Percentiles rank a stretch among this genome's conserved stretches.
These are phyloP conservation scores for Leptothorax acervorum DNA, from an alignment of 2,888 invertebrate genomes.

Conservation along the genomic window DNA sequence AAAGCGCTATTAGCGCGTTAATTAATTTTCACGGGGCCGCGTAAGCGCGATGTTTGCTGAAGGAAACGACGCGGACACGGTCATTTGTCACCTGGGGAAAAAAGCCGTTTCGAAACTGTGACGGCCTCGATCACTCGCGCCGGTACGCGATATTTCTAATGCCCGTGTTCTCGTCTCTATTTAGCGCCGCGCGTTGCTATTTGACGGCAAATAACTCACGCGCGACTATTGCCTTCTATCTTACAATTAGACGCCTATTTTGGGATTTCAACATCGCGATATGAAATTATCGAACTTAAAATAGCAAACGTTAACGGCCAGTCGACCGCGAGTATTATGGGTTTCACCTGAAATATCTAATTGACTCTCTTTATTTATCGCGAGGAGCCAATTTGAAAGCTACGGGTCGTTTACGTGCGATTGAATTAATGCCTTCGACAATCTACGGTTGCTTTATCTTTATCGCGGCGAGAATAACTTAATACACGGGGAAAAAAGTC, in stretches of 20 bases:
- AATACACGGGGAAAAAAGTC: background rate
- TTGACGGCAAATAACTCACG: background rate
- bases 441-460: background rate
- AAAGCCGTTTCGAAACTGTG: slow-evolving; percentile 23
- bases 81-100: slow-evolving; percentile 34
- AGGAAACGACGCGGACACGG: slow-evolving; percentile 33
- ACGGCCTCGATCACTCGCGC: slow-evolving; percentile 20
- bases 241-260: background rate
- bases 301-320: background rate
- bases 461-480: background rate
- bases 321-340: background rate
- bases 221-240: background rate
- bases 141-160: background rate
- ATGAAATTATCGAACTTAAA: slow-evolving; percentile 3
- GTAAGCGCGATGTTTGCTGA: slow-evolving; percentile 17
- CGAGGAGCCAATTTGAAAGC: background rate
- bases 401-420: background rate
- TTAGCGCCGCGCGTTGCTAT: background rate
- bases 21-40: slow-evolving; percentile 34
- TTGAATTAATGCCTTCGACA: background rate
- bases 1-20: slow-evolving; percentile 3
- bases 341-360: background rate
- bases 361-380: background rate
- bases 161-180: background rate
- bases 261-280: background rate